A percentile compares a stretch with the other conserved stretches of the same genome.
Evolutionary conservation across 2,797 vertebrate species (phyloP).

Genomic region (Oryzias sinensis): DNA sequence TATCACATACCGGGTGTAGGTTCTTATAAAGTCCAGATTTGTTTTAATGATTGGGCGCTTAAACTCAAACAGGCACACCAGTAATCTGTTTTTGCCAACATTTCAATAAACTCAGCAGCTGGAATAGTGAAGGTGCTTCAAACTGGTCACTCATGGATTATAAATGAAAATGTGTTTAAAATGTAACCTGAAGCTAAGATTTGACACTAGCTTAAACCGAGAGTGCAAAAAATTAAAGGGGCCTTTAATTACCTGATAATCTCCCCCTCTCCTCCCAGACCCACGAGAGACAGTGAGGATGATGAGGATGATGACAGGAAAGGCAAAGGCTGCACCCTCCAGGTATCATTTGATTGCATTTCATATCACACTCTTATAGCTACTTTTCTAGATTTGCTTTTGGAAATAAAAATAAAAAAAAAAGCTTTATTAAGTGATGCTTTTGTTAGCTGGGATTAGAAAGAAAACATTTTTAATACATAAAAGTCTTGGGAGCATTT

Average conservation of each 20-base stretch:
- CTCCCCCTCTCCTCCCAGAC: conserved; percentile 73
- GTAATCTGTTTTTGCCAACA: no score
- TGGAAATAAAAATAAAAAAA: not conserved
- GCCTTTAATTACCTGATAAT: conserved; percentile 45
- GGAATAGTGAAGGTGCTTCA: not conserved
- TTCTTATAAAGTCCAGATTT: no score
- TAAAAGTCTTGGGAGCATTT: no score
- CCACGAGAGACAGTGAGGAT: conserved; percentile 93
- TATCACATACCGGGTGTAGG: no score
- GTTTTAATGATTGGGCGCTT: no score
- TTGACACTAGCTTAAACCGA: conserved; percentile 12
- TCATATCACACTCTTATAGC: conserved; percentile 9
- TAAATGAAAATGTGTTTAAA: not conserved
- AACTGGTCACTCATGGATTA: conserved; percentile 10
- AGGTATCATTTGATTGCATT: conserved; percentile 66
- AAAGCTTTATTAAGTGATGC: no score
- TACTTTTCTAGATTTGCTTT: conserved; percentile 9
- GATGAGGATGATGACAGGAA: conserved; percentile 95
- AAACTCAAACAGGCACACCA: no score
- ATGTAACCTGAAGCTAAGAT: conserved; percentile 28
- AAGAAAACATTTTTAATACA: no score
- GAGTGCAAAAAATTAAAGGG: conserved; percentile 14
- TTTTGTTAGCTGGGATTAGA: no score
- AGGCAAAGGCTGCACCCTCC: conserved; percentile 89
- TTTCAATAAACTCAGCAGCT: no score